A percentile compares a stretch with the other conserved stretches of the same genome.
Evolutionary conservation across 2,888 invertebrate genomes (phyloP).

Genomic region (Sympetrum striolatum): DNA sequence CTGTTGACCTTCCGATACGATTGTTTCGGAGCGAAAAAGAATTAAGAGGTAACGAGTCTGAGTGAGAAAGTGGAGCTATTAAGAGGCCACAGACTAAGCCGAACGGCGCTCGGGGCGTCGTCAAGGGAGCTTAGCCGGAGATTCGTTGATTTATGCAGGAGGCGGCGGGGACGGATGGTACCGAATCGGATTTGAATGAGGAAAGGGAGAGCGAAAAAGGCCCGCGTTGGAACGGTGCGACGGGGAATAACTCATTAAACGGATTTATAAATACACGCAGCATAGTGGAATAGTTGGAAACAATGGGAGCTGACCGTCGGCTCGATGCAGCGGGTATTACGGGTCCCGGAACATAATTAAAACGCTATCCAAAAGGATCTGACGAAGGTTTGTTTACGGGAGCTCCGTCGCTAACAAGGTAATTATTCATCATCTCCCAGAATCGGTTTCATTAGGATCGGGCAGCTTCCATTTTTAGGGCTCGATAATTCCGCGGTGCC

Average conservation of each 20-base stretch:
- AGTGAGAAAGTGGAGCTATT: too few species aligned
- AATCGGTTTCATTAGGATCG: background rate
- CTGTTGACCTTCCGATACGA: too few species aligned
- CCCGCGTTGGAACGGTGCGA: background rate
- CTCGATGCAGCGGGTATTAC: background rate
- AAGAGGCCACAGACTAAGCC: background rate
- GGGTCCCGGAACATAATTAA: background rate
- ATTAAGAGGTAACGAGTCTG: too few species aligned
- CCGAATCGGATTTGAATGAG: background rate
- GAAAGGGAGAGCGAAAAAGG: background rate
- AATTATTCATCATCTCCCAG: background rate
- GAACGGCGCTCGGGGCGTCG: background rate
- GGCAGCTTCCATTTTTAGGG: background rate
- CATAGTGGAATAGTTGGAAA: background rate
- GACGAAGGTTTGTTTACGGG: background rate
- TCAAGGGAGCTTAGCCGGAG: background rate
- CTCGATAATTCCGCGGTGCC: background rate
- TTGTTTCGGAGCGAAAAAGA: too few species aligned
- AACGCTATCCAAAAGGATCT: background rate
- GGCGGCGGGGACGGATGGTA: background rate
- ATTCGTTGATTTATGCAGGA: background rate
- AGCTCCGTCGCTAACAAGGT: background rate
- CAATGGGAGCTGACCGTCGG: background rate
- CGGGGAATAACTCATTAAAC: background rate
- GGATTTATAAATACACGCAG: background rate